phyloP scores from a whole-genome alignment of 2,797 vertebrate genomes.

The Poeciliopsis turneri region DNA sequence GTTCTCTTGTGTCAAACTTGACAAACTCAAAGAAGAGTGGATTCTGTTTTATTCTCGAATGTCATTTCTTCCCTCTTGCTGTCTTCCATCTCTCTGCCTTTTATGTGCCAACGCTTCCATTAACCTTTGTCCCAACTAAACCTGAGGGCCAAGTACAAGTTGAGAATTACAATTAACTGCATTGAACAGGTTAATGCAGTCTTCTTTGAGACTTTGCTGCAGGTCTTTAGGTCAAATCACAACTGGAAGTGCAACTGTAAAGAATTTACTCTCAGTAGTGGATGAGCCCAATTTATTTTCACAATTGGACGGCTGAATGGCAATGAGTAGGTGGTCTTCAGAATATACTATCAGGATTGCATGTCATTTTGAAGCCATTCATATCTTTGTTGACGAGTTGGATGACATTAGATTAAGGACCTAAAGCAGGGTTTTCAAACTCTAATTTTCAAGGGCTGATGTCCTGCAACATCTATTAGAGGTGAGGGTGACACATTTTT shows the following conservation, averaged over 20 bases:
- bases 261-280: constrained; percentile 15
- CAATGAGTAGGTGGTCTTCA: neutral
- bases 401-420: neutral
- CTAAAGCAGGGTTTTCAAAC: neutral
- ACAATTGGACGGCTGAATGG: neutral
- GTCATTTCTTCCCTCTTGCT: constrained; percentile 11
- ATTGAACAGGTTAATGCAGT: constrained; percentile 58
- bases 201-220: constrained; percentile 35
- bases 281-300: constrained; percentile 21
- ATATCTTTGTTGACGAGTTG: neutral
- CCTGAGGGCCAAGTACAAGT: constrained; percentile 56
- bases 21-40: constrained; percentile 18
- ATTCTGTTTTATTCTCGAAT: constrained; percentile 20
- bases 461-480: neutral
- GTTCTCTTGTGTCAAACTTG: constrained; percentile 39
- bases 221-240: constrained; percentile 22
- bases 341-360: neutral
- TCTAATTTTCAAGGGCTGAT: neutral
- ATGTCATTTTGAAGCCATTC: neutral
- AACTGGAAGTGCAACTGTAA: constrained; percentile 4
- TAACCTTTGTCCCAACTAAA: constrained; percentile 41
- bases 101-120: constrained; percentile 9
- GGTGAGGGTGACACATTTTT: no score
- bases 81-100: constrained; percentile 1
- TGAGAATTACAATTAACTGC: constrained; percentile 58